phyloP scores from a whole-genome alignment of 2,113 vertebrate species.

The Setophaga petechia region DNA sequence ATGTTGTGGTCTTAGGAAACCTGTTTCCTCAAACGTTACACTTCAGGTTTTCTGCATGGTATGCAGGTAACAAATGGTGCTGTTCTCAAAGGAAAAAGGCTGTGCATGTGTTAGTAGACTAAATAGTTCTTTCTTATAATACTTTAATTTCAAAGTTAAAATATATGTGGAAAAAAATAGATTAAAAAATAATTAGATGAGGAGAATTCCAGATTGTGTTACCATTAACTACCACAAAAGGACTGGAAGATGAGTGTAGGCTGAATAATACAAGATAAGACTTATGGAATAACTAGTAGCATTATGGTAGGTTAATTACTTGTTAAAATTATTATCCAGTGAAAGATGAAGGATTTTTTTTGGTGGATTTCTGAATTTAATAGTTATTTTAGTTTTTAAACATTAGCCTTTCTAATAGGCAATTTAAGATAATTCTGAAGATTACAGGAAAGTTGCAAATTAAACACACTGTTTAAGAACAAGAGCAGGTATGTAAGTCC shows the following conservation, averaged over 20 bases:
- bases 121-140: neutral
- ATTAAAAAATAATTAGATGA: neutral
- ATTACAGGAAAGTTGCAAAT: slow-evolving; percentile 65
- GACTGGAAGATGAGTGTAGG: neutral
- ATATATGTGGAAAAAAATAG: neutral
- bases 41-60: neutral
- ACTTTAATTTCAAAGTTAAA: neutral
- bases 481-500: slow-evolving; percentile 48
- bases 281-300: slow-evolving; percentile 4
- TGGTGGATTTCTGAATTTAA: slow-evolving; percentile 60
- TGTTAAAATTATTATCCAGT: slow-evolving; percentile 56
- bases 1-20: neutral
- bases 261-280: slow-evolving; percentile 16
- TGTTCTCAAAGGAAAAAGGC: neutral
- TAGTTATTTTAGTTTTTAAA: slow-evolving; percentile 60
- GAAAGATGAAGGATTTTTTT: slow-evolving; percentile 40
- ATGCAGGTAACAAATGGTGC: neutral
- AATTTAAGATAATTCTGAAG: slow-evolving; percentile 64
- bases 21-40: neutral
- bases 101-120: neutral
- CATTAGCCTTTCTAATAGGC: slow-evolving; percentile 58
- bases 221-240: neutral
- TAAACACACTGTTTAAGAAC: slow-evolving; percentile 53
- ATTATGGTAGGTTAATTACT: slow-evolving; percentile 58
- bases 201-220: neutral